Conservation (phyloP, 1,140 invertebrate species). For the Pseudomyrmex gracilis region DNA sequence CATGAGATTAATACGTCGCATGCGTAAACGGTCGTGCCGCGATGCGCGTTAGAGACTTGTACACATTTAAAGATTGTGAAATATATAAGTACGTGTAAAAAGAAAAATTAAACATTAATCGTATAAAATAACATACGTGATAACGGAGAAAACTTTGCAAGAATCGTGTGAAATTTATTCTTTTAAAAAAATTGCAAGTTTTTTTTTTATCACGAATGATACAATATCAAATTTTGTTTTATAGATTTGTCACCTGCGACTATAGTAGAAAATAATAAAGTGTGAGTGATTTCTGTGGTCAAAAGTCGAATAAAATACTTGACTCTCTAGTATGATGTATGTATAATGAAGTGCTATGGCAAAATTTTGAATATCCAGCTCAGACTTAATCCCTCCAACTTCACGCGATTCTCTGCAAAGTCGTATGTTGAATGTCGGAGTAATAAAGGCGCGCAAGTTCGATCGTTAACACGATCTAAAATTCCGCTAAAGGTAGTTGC, state of each 20-base stretch:
- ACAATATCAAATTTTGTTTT: too few relatives aligned
- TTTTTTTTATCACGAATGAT: too few relatives aligned
- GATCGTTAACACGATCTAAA: slow-evolving; percentile 60
- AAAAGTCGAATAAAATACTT: neutral
- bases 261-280: too few relatives aligned
- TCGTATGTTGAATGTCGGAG: slow-evolving; percentile 44
- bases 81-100: neutral
- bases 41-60: neutral
- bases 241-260: too few relatives aligned
- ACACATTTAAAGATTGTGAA: neutral
- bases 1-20: slow-evolving; percentile 43
- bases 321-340: neutral
- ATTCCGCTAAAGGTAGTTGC: slow-evolving; percentile 41
- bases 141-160: neutral
- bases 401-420: slow-evolving; percentile 20
- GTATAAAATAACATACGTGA: neutral
- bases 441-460: slow-evolving; percentile 53
- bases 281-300: neutral
- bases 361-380: slow-evolving; percentile 7
- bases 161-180: neutral
- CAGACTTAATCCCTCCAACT: slow-evolving; percentile 13
- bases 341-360: neutral
- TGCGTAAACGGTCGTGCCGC: neutral
- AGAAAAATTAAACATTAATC: neutral
- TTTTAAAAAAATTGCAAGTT: neutral